Conservation (phyloP, 2,888 invertebrate species). For the Panorpa germanica region DNA sequence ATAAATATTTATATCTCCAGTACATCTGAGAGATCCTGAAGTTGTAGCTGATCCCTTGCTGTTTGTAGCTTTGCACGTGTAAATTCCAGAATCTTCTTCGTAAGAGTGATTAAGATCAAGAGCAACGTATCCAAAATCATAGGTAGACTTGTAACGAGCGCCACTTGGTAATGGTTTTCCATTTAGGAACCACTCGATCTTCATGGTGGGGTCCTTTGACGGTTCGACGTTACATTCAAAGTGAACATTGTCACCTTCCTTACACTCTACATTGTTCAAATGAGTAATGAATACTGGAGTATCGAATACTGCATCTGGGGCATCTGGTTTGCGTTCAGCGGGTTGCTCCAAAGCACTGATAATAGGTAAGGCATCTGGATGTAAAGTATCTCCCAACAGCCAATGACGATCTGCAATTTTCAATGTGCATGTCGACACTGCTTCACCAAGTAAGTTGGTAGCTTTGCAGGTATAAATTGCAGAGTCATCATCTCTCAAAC, state of each 20-base stretch:
- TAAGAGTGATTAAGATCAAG: constrained; percentile 76
- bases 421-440: constrained; percentile 77
- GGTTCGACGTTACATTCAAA: constrained; percentile 88
- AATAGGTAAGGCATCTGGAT: constrained; percentile 74
- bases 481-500: constrained; percentile 74
- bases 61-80: constrained; percentile 79
- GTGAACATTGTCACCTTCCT: constrained; percentile 73
- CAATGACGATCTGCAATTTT: constrained; percentile 81
- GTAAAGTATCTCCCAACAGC: constrained; percentile 70
- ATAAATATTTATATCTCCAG: constrained; percentile 58
- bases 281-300: constrained; percentile 80
- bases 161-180: constrained; percentile 76
- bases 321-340: constrained; percentile 40
- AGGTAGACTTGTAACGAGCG: constrained; percentile 76
- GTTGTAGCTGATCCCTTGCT: constrained; percentile 79
- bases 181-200: constrained; percentile 90
- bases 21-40: constrained; percentile 72
- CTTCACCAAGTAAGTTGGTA: constrained; percentile 82
- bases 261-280: constrained; percentile 74
- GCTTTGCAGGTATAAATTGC: constrained; percentile 93
- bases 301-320: constrained; percentile 62
- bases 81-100: constrained; percentile 83
- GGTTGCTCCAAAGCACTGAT: constrained; percentile 76
- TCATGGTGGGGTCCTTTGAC: constrained; percentile 75
- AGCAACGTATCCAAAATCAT: constrained; percentile 92